A percentile compares a stretch with the other conserved stretches of the same genome.
Evolutionary conservation across 1,140 invertebrate species (phyloP).

Genomic region (Neodiprion lecontei): DNA sequence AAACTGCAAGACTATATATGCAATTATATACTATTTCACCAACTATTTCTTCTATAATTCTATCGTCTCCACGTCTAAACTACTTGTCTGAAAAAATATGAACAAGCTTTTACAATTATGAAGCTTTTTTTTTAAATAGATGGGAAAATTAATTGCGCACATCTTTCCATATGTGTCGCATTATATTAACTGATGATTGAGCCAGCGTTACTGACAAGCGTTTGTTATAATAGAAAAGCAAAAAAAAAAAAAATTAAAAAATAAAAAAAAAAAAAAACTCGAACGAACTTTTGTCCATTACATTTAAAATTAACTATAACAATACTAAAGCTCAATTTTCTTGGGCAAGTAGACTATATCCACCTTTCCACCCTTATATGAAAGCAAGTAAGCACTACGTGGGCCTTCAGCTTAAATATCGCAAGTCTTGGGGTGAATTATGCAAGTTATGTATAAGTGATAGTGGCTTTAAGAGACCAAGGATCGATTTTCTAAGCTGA

Average conservation of each 20-base stretch:
- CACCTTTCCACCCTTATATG: conserved; percentile 50
- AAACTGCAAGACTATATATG: background rate
- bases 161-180: too few relatives aligned
- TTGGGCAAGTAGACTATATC: conserved; percentile 31
- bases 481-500: conserved; percentile 42
- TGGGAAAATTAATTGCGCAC: too few relatives aligned
- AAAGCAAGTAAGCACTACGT: conserved; percentile 51
- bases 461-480: background rate
- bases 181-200: too few relatives aligned
- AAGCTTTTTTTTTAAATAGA: too few relatives aligned
- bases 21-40: background rate
- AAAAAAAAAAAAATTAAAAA: background rate
- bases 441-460: too few relatives aligned
- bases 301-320: too few relatives aligned
- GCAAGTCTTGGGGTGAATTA: conserved; percentile 13
- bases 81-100: background rate
- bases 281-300: background rate
- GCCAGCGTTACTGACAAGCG: too few relatives aligned
- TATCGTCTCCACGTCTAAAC: background rate
- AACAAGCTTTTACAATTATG: background rate
- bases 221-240: background rate
- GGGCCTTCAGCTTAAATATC: conserved; percentile 55
- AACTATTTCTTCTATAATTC: background rate
- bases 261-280: background rate
- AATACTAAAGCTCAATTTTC: background rate